phyloP scores from a whole-genome alignment of 2,888 invertebrate genomes.

The Platynereis dumerilii region DNA sequence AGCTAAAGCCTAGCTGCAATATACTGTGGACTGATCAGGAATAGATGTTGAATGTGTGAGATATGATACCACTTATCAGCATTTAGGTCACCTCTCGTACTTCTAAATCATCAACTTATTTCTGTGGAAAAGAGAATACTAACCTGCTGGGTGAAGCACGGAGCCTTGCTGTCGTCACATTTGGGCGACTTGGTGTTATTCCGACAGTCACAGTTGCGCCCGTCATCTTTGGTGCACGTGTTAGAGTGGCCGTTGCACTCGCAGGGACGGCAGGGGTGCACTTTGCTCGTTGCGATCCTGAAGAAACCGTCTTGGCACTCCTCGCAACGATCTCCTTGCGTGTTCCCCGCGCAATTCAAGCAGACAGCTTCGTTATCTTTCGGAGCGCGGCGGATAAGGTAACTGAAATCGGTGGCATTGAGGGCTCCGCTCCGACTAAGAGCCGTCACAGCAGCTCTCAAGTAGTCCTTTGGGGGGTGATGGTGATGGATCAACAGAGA shows the following conservation, averaged over 20 bases:
- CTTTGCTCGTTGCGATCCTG: conserved; percentile 49
- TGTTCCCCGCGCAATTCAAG: conserved; percentile 77
- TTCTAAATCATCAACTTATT: neutral
- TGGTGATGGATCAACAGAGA: no score
- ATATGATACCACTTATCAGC: no score
- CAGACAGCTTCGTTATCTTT: conserved; percentile 73
- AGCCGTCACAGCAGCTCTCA: no score
- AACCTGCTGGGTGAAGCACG: conserved; percentile 61
- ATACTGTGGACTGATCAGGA: no score
- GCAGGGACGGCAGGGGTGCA: conserved; percentile 67
- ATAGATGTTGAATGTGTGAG: no score
- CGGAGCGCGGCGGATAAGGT: conserved; percentile 39
- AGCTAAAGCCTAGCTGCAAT: no score
- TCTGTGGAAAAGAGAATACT: no score
- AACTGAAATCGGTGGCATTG: no score
- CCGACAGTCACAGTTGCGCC: conserved; percentile 90
- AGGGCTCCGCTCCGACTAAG: no score
- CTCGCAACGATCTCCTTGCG: conserved; percentile 50
- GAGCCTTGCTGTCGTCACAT: conserved; percentile 9
- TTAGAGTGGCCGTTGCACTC: conserved; percentile 95
- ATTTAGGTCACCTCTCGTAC: no score
- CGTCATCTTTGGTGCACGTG: conserved; percentile 86
- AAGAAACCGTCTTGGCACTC: conserved; percentile 70
- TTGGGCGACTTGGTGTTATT: conserved; percentile 84
- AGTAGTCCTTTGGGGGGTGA: no score